Percentiles rank a stretch among this genome's conserved stretches.
Evolutionary conservation across 1,140 invertebrate genomes (phyloP).

Genomic region (Megathymus violae): DNA sequence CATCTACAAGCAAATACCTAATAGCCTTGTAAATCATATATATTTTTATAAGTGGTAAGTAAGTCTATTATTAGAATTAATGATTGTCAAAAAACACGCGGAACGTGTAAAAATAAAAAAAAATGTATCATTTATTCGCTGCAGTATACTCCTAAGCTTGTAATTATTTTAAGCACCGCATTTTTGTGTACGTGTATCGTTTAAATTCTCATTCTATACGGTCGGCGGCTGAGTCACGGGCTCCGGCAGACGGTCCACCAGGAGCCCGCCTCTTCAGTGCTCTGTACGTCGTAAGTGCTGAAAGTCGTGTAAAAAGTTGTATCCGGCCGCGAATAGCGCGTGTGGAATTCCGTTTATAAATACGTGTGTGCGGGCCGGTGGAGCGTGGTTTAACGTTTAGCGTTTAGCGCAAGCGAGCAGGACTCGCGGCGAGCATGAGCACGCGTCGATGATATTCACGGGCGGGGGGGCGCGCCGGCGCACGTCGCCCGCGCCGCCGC

Average conservation of each 20-base stretch:
- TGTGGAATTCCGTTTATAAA: conserved; percentile 80
- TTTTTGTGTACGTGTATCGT: conserved; percentile 55
- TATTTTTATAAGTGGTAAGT: too few species aligned
- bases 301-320: conserved; percentile 83
- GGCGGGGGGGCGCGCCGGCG: conserved; percentile 75
- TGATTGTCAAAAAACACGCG: conserved; percentile 40
- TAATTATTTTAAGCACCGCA: conserved; percentile 65
- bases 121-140: conserved; percentile 44
- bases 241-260: conserved; percentile 64
- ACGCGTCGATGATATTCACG: conserved; percentile 72
- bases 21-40: too few species aligned
- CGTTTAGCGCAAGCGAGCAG: conserved; percentile 5
- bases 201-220: conserved; percentile 51
- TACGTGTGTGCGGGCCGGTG: conserved; percentile 56
- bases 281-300: conserved; percentile 79
- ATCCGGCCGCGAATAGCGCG: conserved; percentile 72
- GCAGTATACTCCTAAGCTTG: conserved; percentile 48
- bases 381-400: conserved; percentile 48
- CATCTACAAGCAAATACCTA: too few species aligned
- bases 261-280: conserved; percentile 73
- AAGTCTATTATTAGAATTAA: conserved; percentile 33
- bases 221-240: conserved; percentile 62
- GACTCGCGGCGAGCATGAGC: conserved; percentile 46
- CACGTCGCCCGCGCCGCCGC: too few species aligned
- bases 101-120: conserved; percentile 43